A percentile compares a stretch with the other conserved stretches of the same genome.
These are phyloP conservation scores for Probosciger aterrimus DNA, from an alignment of 2,113 vertebrate genomes.

Conservation along the genomic window DNA sequence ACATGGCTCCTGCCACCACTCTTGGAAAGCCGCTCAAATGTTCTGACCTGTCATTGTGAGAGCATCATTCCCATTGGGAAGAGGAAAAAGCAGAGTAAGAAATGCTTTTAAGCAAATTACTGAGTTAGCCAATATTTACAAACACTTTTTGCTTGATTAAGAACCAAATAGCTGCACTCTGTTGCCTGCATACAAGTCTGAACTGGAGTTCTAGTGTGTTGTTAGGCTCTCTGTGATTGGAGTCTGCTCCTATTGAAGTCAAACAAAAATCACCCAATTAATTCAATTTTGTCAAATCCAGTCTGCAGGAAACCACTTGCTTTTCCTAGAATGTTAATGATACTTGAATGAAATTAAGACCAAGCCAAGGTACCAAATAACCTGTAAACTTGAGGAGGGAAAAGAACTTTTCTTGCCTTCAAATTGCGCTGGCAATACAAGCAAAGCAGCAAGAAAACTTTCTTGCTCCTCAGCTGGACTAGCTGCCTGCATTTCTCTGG, in stretches of 20 bases:
- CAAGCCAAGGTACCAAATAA: not conserved
- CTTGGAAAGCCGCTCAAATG: not conserved
- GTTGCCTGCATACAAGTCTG: not conserved
- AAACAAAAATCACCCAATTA: conserved; percentile 50
- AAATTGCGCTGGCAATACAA: not conserved
- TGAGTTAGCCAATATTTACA: not conserved
- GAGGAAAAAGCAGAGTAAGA: not conserved
- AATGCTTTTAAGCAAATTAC: not conserved
- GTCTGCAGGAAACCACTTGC: not conserved
- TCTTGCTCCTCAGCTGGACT: not conserved
- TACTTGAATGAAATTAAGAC: not conserved
- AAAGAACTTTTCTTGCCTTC: not conserved
- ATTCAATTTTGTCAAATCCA: conserved; percentile 47
- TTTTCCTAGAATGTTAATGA: not conserved
- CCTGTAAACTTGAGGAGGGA: not conserved
- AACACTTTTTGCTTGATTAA: not conserved
- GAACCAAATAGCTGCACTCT: not conserved
- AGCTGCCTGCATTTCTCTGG: not conserved
- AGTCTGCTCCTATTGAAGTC: not conserved
- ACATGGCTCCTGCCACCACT: not conserved
- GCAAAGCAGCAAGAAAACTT: not conserved
- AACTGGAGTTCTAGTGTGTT: not conserved
- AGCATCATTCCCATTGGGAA: not conserved
- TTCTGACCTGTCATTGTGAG: not conserved
- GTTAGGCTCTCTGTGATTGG: not conserved